Evolutionary conservation across 1,140 invertebrate genomes (phyloP).

Genomic region (Euwallacea similis): DNA sequence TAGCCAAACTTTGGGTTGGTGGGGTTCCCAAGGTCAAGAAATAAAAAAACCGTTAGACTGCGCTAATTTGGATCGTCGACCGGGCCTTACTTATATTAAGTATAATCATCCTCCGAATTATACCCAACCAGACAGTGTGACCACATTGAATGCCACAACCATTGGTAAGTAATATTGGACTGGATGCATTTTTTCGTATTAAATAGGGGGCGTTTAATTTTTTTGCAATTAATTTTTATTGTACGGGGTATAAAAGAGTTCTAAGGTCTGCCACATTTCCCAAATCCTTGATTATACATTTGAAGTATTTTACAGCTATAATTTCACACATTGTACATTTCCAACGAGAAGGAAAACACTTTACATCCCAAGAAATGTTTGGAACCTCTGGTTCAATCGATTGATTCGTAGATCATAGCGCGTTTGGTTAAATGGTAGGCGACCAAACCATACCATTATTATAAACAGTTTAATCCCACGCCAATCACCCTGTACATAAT

Average conservation of each 20-base stretch:
- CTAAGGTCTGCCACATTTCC: too few relatives aligned
- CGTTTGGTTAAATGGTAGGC: neutral
- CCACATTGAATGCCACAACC: slow-evolving; percentile 81
- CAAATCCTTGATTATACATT: too few relatives aligned
- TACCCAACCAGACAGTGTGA: slow-evolving; percentile 81
- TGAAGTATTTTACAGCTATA: too few relatives aligned
- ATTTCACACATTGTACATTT: too few relatives aligned
- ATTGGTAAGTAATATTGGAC: slow-evolving; percentile 40
- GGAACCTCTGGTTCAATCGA: too few relatives aligned
- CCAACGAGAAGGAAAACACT: too few relatives aligned
- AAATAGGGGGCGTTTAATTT: neutral
- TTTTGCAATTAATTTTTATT: neutral
- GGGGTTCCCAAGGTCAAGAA: slow-evolving; percentile 81
- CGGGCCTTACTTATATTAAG: slow-evolving; percentile 85
- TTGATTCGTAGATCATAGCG: too few relatives aligned
- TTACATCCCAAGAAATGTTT: too few relatives aligned
- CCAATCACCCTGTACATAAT: too few relatives aligned
- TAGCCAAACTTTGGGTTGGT: slow-evolving; percentile 82
- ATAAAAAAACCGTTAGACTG: slow-evolving; percentile 77
- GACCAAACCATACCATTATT: too few relatives aligned
- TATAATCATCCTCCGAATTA: slow-evolving; percentile 85
- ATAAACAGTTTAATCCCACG: too few relatives aligned
- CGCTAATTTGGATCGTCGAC: slow-evolving; percentile 74
- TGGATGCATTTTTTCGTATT: neutral
- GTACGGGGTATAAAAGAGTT: too few relatives aligned